Base-by-base conservation (phyloP, 2,888 invertebrate genomes). In the Mythimna ferrago region DNA sequence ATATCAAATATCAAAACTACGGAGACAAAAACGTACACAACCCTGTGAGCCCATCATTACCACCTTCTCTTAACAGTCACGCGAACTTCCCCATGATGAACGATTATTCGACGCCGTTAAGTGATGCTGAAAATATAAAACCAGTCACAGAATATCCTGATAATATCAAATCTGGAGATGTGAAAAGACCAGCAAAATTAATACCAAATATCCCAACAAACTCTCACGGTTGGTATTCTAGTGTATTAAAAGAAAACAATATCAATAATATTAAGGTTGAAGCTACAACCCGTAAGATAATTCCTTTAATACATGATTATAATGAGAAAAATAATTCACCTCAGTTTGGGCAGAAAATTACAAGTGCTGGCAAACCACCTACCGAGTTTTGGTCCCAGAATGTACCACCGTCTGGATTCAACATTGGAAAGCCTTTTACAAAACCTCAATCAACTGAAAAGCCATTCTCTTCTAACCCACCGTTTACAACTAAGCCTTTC, bases 141-240 rank as follows among this genome's bases (percentile, higher is more conserved):
- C 92, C 91, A 51, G 91, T 92, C 0, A 91, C 89, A 41, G 93
- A 93, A 86, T 86, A 89, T 77, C 71, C 86, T 19, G 87, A 91
- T 75, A 90, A 91, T 19, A 79, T 86, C 19, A 90, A 91, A 74
- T 74, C 82, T 53, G 84, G 67, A 68, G 92, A 92, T 60, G 88
- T 90, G 51, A 93, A 92, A 62, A 91, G 93, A 81, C 94, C 93
- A 5, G 89, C 92, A 6, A 95, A 95, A 82, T 81, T 93, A n/a
- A 93, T 93, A 80, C 94, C 94, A 61, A 94, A 94, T 80, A 89
- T 93, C 74, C 92, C 93, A 57, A 95, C 94, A 0, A 96, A 96
- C 73, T 96, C 96, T 26, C 96, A 96, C 83, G 95, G 96, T 41
- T 96, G 96, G 96, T 95, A 95, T 86, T 94, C 96, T 2, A 95